Evolutionary conservation across 1,140 invertebrate species (phyloP), one percentile per base, ranked within the genome.

Genomic region (Trachelipus rathkii): DNA sequence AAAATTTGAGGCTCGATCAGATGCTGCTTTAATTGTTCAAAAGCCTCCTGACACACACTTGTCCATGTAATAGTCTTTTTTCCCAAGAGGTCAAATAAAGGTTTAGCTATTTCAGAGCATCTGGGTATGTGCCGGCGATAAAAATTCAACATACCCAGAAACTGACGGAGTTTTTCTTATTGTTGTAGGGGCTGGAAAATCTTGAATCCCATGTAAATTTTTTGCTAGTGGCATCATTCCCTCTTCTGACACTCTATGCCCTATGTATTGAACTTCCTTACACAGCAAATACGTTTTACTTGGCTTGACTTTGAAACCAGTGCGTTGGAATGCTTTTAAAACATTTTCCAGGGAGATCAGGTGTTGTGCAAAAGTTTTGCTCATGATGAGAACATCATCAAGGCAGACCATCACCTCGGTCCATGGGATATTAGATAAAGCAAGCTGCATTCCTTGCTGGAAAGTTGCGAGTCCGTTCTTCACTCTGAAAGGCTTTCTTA

Each of bases 401-500:
- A 60, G 50, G 19, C 8, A 60, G 4, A 60, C 50, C 11, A 60
- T 60, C 4, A 13, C 11, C 19, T 60, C 11, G 8, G 50, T 15
- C 50, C 50, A 60, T 3, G 50, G 50, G 50, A 60, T 60, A 3
- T 19, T 0, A 15, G 50, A 60, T 8, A 60, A 60, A 15, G 50
- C 50, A 15, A 60, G 8, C 50, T 4, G 2, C 50, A 60, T 60
- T 1, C 50, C 50, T 3, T 8, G 11, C 50, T 60, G 50, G 8
- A 60, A 60, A 10, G 73, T 67, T 15, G 10, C 53, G 10, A 43
- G 73, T 10, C 50, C 67, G 33, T 74, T 67, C 9, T 23, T 74
- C n/a, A 74, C 60, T 46, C 23, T 50, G 66, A 74, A 74, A 4
- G 73, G 73, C 50, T 66, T 67, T 67, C 46, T 4, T 9, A 43